These are phyloP conservation scores for Parthenolecanium corni DNA, from an alignment of 2,888 invertebrate genomes.

Conservation along the genomic window DNA sequence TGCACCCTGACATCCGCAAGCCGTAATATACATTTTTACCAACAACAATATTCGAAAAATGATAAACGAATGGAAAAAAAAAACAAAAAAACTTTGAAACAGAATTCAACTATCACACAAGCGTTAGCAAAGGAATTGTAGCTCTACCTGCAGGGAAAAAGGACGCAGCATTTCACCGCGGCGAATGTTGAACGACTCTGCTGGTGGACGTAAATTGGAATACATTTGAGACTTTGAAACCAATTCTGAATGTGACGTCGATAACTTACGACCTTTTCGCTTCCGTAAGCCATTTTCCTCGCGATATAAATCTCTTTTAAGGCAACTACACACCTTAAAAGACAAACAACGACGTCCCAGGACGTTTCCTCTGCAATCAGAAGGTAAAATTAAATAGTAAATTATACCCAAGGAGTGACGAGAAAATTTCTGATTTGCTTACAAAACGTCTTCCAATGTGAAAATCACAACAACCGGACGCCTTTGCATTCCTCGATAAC, in stretches of 20 bases:
- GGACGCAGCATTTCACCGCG: not conserved
- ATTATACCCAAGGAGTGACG: not conserved
- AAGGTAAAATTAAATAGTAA: not conserved
- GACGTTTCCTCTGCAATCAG: constrained; percentile 43
- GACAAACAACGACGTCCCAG: constrained; percentile 53
- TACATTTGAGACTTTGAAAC: not conserved
- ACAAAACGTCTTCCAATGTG: constrained; percentile 51
- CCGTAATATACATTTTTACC: too few relatives aligned
- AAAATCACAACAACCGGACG: constrained; percentile 58
- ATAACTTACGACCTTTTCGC: not conserved
- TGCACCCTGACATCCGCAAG: too few relatives aligned
- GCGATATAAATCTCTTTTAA: constrained; percentile 56
- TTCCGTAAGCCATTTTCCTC: constrained; percentile 42
- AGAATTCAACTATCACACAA: too few relatives aligned
- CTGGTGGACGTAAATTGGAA: not conserved
- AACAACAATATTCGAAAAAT: too few relatives aligned
- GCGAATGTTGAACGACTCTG: not conserved
- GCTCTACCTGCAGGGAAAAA: not conserved
- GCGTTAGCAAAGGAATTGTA: too few relatives aligned
- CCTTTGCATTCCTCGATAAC: constrained; percentile 64
- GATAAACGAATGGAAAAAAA: too few relatives aligned
- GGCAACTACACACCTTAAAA: constrained; percentile 67
- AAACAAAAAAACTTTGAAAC: too few relatives aligned
- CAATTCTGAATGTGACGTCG: not conserved
- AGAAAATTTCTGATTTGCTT: constrained; percentile 35